A percentile compares a stretch with the other conserved stretches of the same genome.
These are phyloP conservation scores for Cololabis saira DNA, from an alignment of 2,113 vertebrate species.

Conservation along the genomic window DNA sequence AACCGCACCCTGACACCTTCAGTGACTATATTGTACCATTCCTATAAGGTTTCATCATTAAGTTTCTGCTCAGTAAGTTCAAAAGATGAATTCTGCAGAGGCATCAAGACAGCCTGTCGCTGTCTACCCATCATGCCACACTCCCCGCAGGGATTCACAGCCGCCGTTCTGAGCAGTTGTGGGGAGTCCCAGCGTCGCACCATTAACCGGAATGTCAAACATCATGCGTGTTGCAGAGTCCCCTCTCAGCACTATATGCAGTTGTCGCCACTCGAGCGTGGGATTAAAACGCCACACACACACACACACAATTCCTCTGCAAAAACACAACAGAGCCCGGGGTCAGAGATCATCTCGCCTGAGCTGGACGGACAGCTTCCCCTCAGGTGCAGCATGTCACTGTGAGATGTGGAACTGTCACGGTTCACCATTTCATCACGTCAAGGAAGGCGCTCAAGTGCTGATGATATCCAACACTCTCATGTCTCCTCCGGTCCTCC, in stretches of 20 bases:
- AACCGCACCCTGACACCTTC: too few relatives aligned
- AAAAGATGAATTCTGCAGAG: not conserved
- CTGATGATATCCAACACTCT: not conserved
- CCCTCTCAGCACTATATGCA: slow-evolving; percentile 30
- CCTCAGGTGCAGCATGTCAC: slow-evolving; percentile 1
- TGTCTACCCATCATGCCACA: not conserved
- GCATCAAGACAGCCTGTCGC: not conserved
- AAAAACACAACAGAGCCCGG: slow-evolving; percentile 14
- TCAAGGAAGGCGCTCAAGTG: not conserved
- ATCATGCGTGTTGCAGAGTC: slow-evolving; percentile 20
- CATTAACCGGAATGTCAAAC: slow-evolving; percentile 69
- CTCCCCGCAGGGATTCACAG: slow-evolving; percentile 2
- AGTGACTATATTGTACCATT: too few relatives aligned
- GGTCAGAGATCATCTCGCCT: slow-evolving; percentile 36
- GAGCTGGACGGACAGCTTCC: slow-evolving; percentile 22
- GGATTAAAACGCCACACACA: slow-evolving; percentile 53
- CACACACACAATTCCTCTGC: slow-evolving; percentile 18
- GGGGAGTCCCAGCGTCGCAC: slow-evolving; percentile 23
- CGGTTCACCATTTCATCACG: slow-evolving; percentile 12
- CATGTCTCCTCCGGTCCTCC: not conserved
- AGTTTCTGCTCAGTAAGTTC: too few relatives aligned
- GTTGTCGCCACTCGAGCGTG: slow-evolving; percentile 39
- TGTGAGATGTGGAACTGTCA: slow-evolving; percentile 15
- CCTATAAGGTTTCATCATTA: too few relatives aligned
- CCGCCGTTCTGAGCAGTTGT: slow-evolving; percentile 21